Evolutionary conservation across 2,888 invertebrate species (phyloP).

Genomic region (Cosmia pyralina): DNA sequence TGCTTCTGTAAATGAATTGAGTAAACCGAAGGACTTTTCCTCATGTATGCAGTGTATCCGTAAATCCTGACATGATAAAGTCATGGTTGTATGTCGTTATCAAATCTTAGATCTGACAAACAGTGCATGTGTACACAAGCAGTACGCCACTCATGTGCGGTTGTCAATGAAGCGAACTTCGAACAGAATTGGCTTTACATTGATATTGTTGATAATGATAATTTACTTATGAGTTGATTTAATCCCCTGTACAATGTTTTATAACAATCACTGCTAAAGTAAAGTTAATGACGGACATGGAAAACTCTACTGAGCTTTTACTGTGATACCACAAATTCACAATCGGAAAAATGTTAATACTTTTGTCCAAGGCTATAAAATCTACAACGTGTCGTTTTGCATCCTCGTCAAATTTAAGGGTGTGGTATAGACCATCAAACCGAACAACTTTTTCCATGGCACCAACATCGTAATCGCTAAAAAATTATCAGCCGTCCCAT

Average conservation of each 20-base stretch:
- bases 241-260: constrained; percentile 38
- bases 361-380: neutral
- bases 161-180: constrained; percentile 63
- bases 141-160: constrained; percentile 48
- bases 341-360: neutral
- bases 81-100: constrained; percentile 46
- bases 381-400: too few species aligned
- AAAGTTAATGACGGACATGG: neutral
- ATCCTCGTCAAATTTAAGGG: too few species aligned
- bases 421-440: too few species aligned
- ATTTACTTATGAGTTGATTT: constrained; percentile 67
- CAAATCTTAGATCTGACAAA: constrained; percentile 52
- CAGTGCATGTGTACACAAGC: constrained; percentile 27
- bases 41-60: constrained; percentile 11
- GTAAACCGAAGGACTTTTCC: constrained; percentile 47
- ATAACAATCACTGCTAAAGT: constrained; percentile 15
- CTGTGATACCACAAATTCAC: neutral
- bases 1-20: constrained; percentile 1
- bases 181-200: constrained; percentile 64
- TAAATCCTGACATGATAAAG: constrained; percentile 42
- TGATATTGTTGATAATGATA: constrained; percentile 72
- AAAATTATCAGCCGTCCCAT: too few species aligned
- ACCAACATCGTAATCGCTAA: too few species aligned
- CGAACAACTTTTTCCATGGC: too few species aligned
- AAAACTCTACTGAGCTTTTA: neutral